phyloP scores from a whole-genome alignment of 2,888 invertebrate genomes.

The Cryptus viduatorius region DNA sequence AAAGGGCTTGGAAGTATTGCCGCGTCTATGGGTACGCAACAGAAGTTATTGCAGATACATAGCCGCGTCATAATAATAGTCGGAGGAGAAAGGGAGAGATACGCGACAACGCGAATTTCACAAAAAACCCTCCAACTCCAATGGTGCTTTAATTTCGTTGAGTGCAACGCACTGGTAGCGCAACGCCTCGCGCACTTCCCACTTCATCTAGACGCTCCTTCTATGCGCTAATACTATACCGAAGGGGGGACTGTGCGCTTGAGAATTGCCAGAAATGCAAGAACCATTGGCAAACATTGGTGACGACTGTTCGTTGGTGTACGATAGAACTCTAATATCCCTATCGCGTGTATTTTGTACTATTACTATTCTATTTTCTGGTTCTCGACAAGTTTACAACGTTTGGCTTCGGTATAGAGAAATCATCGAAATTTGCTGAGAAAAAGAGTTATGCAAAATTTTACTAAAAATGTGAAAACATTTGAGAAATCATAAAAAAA shows the following conservation, averaged over 20 bases:
- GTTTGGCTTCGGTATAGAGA: background rate
- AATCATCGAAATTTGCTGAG: no score
- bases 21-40: background rate
- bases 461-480: no score
- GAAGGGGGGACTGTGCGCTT: background rate
- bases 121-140: constrained; percentile 52
- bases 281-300: constrained; percentile 65
- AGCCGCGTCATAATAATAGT: background rate
- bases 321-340: background rate
- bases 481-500: no score
- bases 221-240: constrained; percentile 31
- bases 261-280: constrained; percentile 53
- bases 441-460: no score
- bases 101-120: constrained; percentile 45
- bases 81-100: constrained; percentile 11
- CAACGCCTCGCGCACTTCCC: constrained; percentile 41
- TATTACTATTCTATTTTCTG: background rate
- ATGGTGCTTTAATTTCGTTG: constrained; percentile 83
- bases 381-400: background rate
- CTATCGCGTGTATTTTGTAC: background rate
- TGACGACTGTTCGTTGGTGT: constrained; percentile 16
- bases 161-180: constrained; percentile 78
- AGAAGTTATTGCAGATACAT: background rate
- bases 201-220: background rate
- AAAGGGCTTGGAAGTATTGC: background rate